A percentile compares a stretch with the other conserved stretches of the same genome.
These are phyloP conservation scores for Strix uralensis DNA, from an alignment of 2,113 vertebrate genomes.

Conservation along the genomic window DNA sequence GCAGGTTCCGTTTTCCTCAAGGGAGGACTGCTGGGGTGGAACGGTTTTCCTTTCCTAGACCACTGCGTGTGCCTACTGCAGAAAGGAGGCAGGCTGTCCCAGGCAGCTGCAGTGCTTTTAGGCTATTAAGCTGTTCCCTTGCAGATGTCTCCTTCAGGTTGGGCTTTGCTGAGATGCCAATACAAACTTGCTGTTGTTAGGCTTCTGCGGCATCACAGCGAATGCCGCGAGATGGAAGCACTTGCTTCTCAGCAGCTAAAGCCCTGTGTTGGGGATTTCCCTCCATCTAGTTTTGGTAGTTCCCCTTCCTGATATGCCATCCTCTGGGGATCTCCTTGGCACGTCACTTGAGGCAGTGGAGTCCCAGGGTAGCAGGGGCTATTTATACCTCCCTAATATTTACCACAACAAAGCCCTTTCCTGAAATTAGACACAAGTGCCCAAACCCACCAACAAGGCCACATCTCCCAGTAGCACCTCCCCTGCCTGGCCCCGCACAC, in stretches of 20 bases:
- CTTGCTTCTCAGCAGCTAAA: not conserved
- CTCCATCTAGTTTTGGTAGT: not conserved
- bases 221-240: not conserved
- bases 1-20: not conserved
- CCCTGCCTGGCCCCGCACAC: fast-evolving
- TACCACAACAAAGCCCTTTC: not conserved
- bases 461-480: not conserved
- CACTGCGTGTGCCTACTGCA: not conserved
- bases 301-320: not conserved
- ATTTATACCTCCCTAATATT: not conserved
- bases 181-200: not conserved
- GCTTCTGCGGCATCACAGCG: not conserved
- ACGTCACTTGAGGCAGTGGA: not conserved
- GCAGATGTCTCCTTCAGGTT: not conserved
- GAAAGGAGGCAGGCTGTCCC: not conserved
- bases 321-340: not conserved
- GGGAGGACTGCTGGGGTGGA: fast-evolving
- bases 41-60: not conserved
- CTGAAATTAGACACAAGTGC: not conserved
- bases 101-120: not conserved
- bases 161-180: conserved; percentile 18
- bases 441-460: not conserved
- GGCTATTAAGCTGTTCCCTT: not conserved
- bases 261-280: not conserved
- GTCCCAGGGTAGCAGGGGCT: not conserved